Evolutionary conservation across 1,140 invertebrate species (phyloP), one percentile per base, ranked within the genome.

Genomic region (Plectus sambesii): DNA sequence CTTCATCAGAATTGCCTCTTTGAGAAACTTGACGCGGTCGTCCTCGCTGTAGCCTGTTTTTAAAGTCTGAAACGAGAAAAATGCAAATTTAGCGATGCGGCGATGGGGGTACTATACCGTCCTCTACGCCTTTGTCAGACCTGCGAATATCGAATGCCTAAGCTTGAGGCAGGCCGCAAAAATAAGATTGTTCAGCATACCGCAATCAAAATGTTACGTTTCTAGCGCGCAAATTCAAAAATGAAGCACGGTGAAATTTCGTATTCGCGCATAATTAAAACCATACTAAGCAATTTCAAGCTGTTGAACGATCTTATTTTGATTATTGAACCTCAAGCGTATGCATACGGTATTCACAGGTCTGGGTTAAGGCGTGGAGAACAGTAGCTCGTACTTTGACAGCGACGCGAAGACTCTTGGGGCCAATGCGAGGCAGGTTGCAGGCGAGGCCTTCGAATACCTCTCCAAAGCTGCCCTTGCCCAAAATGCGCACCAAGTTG

Each of bases 391-490:
- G 66, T 71, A 85, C 84, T 74, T 89, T 90, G 5, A 89, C 81
- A 33, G 85, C 85, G 35, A 88, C 83, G 69, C 79, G 79, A 6
- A 79, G 78, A 20, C 33, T 23, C 64, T 66, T 22, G 84, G 69
- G 52, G 79, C 76, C 55, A 33, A 80, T 77, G 17, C 8, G 2
- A 12, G 35, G 30, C n/a, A 70, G 63, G 51, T 70, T 64, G 35
- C 60, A 66, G 40, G 68, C 69, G 6, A 66, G 36, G 0, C 88
- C 90, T 74, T 92, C 85, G 67, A 84, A 92, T 1, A 96, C 90
- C 72, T 93, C 87, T 2, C 89, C 90, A 68, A 96, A 96, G n/a
- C 87, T 87, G 1, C 90, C 92, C 51, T 84, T 87, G 0, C 89
- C 90, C 30, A 96, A 72, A 63, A 89, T 87, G 68, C 44, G 42